phyloP scores from a whole-genome alignment of 2,797 vertebrate genomes.

The Crax fasciolata region DNA sequence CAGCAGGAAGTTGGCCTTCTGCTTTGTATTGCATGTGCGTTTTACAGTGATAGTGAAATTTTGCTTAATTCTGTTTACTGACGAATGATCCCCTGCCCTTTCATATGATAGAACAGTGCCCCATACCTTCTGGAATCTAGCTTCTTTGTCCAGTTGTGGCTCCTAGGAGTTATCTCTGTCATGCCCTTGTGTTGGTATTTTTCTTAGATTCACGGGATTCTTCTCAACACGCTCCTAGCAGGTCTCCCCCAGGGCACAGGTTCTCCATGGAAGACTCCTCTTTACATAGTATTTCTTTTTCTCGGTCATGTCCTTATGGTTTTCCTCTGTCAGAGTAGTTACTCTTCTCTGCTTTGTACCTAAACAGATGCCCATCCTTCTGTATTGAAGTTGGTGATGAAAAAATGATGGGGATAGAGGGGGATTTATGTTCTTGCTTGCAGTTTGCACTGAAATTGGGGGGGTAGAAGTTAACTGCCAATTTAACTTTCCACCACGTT shows the following conservation, averaged over 20 bases:
- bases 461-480: background rate
- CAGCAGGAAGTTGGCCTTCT: background rate
- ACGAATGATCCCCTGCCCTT: background rate
- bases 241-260: background rate
- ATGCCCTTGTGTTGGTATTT: background rate
- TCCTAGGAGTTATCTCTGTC: background rate
- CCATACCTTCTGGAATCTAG: background rate
- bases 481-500: background rate
- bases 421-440: background rate
- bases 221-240: background rate
- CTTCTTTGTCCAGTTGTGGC: background rate
- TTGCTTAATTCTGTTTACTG: background rate
- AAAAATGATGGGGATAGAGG: background rate
- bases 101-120: background rate
- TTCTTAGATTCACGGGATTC: background rate
- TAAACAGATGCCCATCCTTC: background rate
- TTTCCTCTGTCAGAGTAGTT: background rate
- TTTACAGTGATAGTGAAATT: background rate
- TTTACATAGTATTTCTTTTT: background rate
- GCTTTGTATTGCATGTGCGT: background rate
- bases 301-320: background rate
- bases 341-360: background rate
- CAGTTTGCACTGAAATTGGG: background rate
- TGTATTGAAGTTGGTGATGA: background rate
- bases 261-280: background rate